phyloP scores from a whole-genome alignment of 2,797 vertebrate species.

The Myotis pilosus region DNA sequence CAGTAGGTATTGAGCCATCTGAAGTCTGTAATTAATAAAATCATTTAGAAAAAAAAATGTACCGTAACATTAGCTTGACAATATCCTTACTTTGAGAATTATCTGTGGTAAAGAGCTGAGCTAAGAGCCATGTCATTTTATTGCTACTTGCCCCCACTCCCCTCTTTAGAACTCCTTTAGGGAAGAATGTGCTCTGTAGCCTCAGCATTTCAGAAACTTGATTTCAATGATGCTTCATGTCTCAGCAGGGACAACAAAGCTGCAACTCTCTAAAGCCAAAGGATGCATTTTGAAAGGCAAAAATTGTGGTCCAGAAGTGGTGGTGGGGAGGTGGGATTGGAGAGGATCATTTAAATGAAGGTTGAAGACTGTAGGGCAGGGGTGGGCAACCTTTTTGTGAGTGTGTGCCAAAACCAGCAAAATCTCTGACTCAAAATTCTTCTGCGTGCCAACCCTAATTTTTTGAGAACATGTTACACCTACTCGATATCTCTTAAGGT shows the following conservation, averaged over 20 bases:
- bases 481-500: no score
- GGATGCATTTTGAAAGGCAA: neutral
- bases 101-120: neutral
- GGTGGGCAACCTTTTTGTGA: no score
- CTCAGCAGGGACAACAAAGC: neutral
- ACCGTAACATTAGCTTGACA: neutral
- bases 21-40: slow-evolving; percentile 32
- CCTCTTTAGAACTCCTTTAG: neutral
- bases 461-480: no score
- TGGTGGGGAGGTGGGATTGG: neutral
- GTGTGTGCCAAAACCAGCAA: no score
- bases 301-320: neutral
- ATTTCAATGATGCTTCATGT: neutral
- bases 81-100: slow-evolving; percentile 52
- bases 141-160: neutral
- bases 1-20: neutral
- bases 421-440: no score
- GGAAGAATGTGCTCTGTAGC: neutral
- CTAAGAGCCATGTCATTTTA: neutral
- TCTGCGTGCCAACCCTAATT: no score
- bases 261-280: neutral
- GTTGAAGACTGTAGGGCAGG: neutral
- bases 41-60: neutral
- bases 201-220: neutral
- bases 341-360: neutral